phyloP scores from a whole-genome alignment of 2,797 vertebrate species.

The Neoniphon sammara region DNA sequence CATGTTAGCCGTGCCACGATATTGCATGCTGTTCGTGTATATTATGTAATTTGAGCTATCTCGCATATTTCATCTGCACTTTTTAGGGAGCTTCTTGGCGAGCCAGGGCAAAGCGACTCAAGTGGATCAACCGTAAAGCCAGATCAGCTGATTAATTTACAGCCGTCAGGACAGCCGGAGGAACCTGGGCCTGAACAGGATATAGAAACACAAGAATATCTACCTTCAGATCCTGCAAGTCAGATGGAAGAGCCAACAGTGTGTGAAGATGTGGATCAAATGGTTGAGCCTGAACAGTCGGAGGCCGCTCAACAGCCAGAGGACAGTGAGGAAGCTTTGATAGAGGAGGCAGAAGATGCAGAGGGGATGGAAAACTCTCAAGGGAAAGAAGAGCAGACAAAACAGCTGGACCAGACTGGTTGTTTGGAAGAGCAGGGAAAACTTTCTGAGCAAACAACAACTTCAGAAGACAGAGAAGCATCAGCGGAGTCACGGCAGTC shows the following conservation, averaged over 20 bases:
- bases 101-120: slow-evolving; percentile 33
- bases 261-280: slow-evolving; percentile 49
- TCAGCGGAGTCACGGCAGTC: slow-evolving; percentile 7
- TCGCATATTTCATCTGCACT: slow-evolving; percentile 7
- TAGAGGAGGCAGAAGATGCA: slow-evolving; percentile 14
- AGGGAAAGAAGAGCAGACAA: slow-evolving; percentile 23
- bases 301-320: slow-evolving; percentile 27
- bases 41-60: slow-evolving; percentile 5
- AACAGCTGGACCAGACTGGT: slow-evolving; percentile 27
- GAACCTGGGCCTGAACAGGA: slow-evolving; percentile 41
- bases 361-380: slow-evolving; percentile 28
- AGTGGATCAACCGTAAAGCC: not conserved
- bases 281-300: slow-evolving; percentile 27
- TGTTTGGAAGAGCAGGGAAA: slow-evolving; percentile 20
- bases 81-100: slow-evolving; percentile 56
- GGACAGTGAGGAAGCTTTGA: slow-evolving; percentile 2
- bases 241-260: slow-evolving; percentile 41
- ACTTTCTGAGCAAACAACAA: slow-evolving; percentile 16
- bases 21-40: not conserved
- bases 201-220: not conserved
- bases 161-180: slow-evolving; percentile 27
- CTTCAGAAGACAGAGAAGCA: slow-evolving; percentile 3
- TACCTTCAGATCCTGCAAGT: slow-evolving; percentile 28
- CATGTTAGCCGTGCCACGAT: not conserved
- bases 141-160: slow-evolving; percentile 35